Base-by-base conservation (phyloP, 2,888 invertebrate genomes). In the Erannis defoliaria region DNA sequence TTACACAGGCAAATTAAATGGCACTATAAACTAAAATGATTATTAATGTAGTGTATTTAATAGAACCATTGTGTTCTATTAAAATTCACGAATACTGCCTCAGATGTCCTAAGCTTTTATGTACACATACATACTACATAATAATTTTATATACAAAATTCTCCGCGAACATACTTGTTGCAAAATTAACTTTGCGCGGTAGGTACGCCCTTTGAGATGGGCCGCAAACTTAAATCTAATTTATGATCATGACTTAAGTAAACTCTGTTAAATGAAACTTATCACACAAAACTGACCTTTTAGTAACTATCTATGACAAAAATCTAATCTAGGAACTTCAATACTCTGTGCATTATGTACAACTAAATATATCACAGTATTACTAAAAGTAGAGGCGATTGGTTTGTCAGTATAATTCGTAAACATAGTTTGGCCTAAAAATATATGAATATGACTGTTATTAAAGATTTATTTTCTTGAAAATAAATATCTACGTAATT, bases 81-180 rank as follows among this genome's bases (percentile, higher is more conserved):
- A 78, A 75, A 77, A 81, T 42, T 82, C 74, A 78, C 85, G 81
- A 88, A 93, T 93, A 93, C 92, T 93, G 92, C 89, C 84, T 84
- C 86, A 93, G 92, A 92, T 92, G 92, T 92, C 92, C 82, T 83
- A n/a, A n/a, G 79, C 78, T 77, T 69, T 74, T 82, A 86, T 86
- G 71, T 87, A 88, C 86, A 88, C 67, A 57, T 64, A 40, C 19
- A 19, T 19, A 8, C 3, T n/a, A n/a, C n/a, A n/a, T n/a, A n/a
- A n/a, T n/a, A n/a, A n/a, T n/a, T n/a, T n/a, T n/a, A n/a, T n/a
- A n/a, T n/a, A n/a, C n/a, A n/a, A n/a, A n/a, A n/a, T 9, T 40
- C 29, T 29, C 40, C 51, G 10, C 40, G 40, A 19, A 19, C 16
- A 18, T 26, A 26, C 10, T 8, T 38, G 16, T 45, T 12, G 12